phyloP scores from a whole-genome alignment of 2,113 vertebrate species.

The Callocephalon fimbriatum region DNA sequence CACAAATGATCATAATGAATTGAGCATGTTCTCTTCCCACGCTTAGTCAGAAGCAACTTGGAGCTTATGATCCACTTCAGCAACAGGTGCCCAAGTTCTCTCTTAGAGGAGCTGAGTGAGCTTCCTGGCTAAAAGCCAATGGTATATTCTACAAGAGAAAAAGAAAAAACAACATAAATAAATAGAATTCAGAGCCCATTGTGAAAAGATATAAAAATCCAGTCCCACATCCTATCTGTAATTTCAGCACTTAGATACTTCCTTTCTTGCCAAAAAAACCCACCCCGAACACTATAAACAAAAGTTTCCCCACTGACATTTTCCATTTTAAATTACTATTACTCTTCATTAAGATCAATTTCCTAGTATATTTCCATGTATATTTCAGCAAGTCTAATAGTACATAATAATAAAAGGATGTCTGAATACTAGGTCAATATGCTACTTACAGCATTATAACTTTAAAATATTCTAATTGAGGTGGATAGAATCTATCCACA shows the following conservation, averaged over 20 bases:
- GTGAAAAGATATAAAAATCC: background rate
- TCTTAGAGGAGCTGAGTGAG: background rate
- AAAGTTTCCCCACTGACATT: fast-evolving
- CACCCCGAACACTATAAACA: background rate
- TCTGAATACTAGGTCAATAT: background rate
- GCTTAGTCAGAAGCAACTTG: background rate
- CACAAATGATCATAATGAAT: background rate
- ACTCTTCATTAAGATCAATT: background rate
- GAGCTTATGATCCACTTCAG: background rate
- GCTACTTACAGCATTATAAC: background rate
- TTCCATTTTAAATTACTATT: background rate
- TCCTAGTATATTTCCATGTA: background rate
- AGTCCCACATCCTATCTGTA: background rate
- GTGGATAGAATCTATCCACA: background rate
- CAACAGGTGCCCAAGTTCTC: background rate
- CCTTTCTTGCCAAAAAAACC: fast-evolving
- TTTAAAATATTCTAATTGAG: background rate
- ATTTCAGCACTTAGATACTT: background rate
- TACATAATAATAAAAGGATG: background rate
- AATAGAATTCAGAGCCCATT: background rate
- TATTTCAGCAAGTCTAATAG: background rate
- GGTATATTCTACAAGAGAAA: background rate
- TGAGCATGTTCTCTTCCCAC: background rate
- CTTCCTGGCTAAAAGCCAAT: background rate
- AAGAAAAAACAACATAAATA: fast-evolving